phyloP scores from a whole-genome alignment of 2,888 invertebrate species.

The Acrobasis repandana region DNA sequence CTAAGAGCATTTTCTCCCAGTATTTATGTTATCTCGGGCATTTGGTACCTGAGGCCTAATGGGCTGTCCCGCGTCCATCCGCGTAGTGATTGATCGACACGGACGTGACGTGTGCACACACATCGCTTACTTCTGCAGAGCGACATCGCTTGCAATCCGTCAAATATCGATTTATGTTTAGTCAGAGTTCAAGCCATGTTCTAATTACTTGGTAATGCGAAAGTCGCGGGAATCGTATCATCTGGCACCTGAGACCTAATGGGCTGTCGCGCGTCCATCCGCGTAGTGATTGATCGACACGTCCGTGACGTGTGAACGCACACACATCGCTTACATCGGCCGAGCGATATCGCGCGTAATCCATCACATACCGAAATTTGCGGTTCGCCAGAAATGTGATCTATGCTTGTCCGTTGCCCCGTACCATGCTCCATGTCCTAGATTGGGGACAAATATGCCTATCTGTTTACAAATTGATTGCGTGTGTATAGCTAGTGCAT shows the following conservation, averaged over 20 bases:
- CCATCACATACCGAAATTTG: constrained; percentile 65
- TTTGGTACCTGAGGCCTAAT: constrained; percentile 71
- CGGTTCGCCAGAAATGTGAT: constrained; percentile 32
- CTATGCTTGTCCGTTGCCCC: constrained; percentile 13
- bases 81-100: constrained; percentile 77
- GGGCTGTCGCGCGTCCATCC: constrained; percentile 77
- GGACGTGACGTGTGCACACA: constrained; percentile 53
- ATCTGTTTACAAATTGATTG: not conserved
- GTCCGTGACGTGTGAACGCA: constrained; percentile 52
- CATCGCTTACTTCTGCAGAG: constrained; percentile 61
- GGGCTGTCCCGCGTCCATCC: constrained; percentile 77
- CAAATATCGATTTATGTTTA: constrained; percentile 62
- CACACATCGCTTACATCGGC: constrained; percentile 65
- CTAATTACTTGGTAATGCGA: constrained; percentile 8
- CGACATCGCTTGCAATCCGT: constrained; percentile 69
- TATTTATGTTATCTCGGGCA: too few relatives aligned
- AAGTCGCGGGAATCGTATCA: constrained; percentile 32
- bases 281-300: constrained; percentile 77
- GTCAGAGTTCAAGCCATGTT: too few relatives aligned
- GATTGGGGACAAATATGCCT: not conserved
- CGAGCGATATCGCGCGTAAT: constrained; percentile 62
- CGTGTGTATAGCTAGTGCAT: not conserved
- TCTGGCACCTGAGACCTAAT: constrained; percentile 71
- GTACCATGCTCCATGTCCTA: not conserved
- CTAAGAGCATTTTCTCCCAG: too few relatives aligned